Conservation (phyloP, 2,113 vertebrate genomes). For the Charadrius vociferus region DNA sequence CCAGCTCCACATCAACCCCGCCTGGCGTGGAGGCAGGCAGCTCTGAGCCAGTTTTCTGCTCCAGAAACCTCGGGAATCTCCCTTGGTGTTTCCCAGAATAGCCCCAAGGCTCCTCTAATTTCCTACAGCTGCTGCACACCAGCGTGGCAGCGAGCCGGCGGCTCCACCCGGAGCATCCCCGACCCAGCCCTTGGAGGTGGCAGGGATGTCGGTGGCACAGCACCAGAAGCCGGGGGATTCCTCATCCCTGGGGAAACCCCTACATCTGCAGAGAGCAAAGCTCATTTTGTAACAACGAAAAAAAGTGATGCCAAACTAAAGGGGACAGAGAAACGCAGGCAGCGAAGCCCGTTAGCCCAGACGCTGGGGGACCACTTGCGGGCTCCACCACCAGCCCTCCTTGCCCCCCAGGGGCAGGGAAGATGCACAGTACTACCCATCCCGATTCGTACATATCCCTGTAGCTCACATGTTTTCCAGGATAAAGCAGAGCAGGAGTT, state of each 20-base stretch:
- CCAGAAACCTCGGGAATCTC: conserved; percentile 42
- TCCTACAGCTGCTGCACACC: conserved; percentile 27
- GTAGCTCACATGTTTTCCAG: neutral
- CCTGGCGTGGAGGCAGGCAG: neutral
- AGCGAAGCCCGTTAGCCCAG: neutral
- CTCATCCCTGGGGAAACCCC: neutral
- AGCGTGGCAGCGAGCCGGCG: neutral
- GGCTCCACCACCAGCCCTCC: neutral
- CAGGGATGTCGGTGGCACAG: neutral
- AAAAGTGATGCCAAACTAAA: neutral
- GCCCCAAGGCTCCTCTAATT: conserved; percentile 30
- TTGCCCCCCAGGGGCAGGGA: neutral
- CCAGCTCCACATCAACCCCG: neutral
- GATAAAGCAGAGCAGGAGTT: neutral
- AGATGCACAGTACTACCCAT: neutral
- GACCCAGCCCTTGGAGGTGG: neutral
- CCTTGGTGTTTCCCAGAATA: conserved; percentile 45
- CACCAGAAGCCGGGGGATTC: neutral
- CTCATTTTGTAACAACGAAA: neutral
- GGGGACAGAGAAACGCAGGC: neutral
- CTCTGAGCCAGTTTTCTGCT: conserved; percentile 30
- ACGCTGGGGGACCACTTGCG: fast-evolving
- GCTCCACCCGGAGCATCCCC: neutral
- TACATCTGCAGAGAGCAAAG: neutral
- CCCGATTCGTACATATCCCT: fast-evolving